phyloP scores from a whole-genome alignment of 2,888 invertebrate species.

The Thyatira batis region DNA sequence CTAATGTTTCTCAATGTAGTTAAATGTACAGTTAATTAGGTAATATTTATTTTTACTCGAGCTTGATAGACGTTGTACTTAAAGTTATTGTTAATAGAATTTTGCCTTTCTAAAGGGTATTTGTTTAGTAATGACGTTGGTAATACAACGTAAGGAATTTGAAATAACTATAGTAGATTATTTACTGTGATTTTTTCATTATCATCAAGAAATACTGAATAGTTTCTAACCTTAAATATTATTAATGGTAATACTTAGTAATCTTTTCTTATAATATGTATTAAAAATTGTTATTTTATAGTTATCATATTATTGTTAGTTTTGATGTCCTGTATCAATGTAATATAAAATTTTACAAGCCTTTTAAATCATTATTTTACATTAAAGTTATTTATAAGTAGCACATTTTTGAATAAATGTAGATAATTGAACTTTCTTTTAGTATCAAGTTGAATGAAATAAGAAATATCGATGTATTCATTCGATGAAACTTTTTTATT shows the following conservation, averaged over 20 bases:
- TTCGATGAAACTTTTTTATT: too few species aligned
- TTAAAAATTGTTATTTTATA: background rate
- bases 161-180: background rate
- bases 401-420: background rate
- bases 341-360: background rate
- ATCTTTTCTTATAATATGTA: background rate
- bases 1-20: conserved; percentile 54
- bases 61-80: conserved; percentile 46
- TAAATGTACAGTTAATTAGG: conserved; percentile 47
- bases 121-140: background rate
- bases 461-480: background rate
- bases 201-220: too few species aligned
- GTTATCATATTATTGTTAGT: too few species aligned
- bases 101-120: background rate
- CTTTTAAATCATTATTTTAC: background rate
- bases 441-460: background rate
- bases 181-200: too few species aligned
- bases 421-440: too few species aligned
- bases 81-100: background rate
- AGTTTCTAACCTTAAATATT: too few species aligned
- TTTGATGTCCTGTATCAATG: background rate
- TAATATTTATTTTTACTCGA: conserved; percentile 39
- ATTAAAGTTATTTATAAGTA: background rate
- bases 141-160: background rate
- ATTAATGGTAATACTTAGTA: too few species aligned